phyloP scores from a whole-genome alignment of 1,140 invertebrate species.

The Drosophila tsacasi region DNA sequence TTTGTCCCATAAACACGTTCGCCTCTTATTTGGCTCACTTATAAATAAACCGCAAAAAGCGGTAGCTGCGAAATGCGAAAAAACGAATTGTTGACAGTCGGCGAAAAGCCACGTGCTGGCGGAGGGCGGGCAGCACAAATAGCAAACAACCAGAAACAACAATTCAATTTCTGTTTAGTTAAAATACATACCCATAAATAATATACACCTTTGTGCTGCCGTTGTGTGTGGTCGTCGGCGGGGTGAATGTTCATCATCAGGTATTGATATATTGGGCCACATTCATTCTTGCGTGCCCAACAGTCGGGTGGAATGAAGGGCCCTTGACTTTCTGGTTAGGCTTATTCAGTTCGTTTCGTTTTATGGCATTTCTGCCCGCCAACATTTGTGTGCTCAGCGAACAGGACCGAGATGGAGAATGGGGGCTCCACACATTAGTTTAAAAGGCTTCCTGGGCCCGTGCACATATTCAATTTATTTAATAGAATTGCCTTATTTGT shows the following conservation, averaged over 20 bases:
- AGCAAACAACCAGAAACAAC: slow-evolving; percentile 67
- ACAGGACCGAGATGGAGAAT: background rate
- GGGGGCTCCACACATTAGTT: slow-evolving; percentile 33
- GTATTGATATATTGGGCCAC: slow-evolving; percentile 40
- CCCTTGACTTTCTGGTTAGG: slow-evolving; percentile 71
- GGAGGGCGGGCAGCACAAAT: slow-evolving; percentile 29
- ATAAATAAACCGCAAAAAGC: slow-evolving; percentile 62
- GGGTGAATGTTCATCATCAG: slow-evolving; percentile 5
- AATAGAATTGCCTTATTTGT: slow-evolving; percentile 69
- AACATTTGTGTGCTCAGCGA: slow-evolving; percentile 54
- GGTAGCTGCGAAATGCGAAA: slow-evolving; percentile 31
- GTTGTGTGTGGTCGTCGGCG: slow-evolving; percentile 6
- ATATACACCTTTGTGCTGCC: slow-evolving; percentile 34
- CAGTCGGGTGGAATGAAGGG: slow-evolving; percentile 69
- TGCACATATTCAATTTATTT: slow-evolving; percentile 76
- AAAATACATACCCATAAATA: slow-evolving; percentile 66
- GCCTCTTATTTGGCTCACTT: slow-evolving; percentile 55
- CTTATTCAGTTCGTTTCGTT: slow-evolving; percentile 59
- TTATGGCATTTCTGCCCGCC: slow-evolving; percentile 62
- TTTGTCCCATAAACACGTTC: slow-evolving; percentile 77
- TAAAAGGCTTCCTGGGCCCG: slow-evolving; percentile 58
- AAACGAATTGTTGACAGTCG: slow-evolving; percentile 41
- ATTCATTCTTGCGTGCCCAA: slow-evolving; percentile 45
- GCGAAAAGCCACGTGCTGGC: slow-evolving; percentile 59
- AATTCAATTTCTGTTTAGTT: slow-evolving; percentile 77